Percentiles rank a stretch among this genome's conserved stretches.
These are phyloP conservation scores for Nyctibius grandis DNA, from an alignment of 2,797 vertebrate genomes.

Conservation along the genomic window DNA sequence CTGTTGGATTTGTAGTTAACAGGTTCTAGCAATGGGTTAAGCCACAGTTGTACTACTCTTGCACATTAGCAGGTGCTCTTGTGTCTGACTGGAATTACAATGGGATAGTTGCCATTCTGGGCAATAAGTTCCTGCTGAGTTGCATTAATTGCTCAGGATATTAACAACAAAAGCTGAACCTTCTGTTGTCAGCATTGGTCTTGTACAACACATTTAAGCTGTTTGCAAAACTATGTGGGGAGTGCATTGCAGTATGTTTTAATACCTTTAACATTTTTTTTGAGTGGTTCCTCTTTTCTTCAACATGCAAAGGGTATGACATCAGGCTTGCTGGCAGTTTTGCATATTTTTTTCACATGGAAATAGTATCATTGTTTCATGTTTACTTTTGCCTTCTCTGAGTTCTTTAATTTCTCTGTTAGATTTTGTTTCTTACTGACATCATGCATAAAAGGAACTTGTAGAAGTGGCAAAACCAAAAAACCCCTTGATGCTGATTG, in stretches of 20 bases:
- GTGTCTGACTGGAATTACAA: not conserved
- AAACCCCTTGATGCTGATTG: not conserved
- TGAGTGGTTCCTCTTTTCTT: not conserved
- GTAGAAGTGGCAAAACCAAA: not conserved
- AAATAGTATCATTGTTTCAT: not conserved
- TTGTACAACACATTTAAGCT: constrained; percentile 15
- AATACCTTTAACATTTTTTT: not conserved
- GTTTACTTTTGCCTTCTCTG: not conserved
- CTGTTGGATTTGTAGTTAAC: not conserved
- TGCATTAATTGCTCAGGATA: constrained; percentile 55
- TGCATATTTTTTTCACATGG: not conserved
- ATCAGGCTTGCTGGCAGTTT: not conserved
- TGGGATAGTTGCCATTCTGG: constrained; percentile 29
- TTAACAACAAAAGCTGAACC: constrained; percentile 54
- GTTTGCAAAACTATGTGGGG: constrained; percentile 16
- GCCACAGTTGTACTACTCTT: not conserved
- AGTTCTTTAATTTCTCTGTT: not conserved
- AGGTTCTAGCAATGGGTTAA: not conserved
- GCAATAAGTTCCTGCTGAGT: constrained; percentile 55
- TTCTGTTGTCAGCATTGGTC: constrained; percentile 41
- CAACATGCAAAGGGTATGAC: not conserved
- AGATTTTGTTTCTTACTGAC: not conserved
- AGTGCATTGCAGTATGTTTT: not conserved
- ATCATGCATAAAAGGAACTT: not conserved
- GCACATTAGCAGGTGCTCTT: constrained; percentile 12